Conservation (phyloP, 2,797 vertebrate species). For the Momotus momota region DNA sequence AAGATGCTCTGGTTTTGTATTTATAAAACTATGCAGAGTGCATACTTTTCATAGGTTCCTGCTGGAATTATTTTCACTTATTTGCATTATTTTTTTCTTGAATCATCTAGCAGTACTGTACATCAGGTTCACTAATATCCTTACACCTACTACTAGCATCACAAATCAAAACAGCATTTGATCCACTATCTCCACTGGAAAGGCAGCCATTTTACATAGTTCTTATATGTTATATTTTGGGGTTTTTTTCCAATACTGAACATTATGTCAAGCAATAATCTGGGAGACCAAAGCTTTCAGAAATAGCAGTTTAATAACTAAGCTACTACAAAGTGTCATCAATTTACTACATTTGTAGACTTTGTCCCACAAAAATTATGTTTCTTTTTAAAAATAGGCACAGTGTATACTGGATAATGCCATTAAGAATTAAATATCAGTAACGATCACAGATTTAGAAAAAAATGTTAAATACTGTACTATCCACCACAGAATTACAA, state of each 20-base stretch:
- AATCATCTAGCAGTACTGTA: not conserved
- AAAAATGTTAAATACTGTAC: not conserved
- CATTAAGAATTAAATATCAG: not conserved
- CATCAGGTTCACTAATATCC: not conserved
- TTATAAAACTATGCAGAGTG: not conserved
- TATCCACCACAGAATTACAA: not conserved
- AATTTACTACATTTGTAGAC: not conserved
- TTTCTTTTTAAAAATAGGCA: not conserved
- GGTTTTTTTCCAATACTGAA: accelerated
- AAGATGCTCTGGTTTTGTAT: not conserved
- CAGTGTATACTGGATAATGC: not conserved
- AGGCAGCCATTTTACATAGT: not conserved
- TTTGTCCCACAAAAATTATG: not conserved
- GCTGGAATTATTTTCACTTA: not conserved
- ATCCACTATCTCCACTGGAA: not conserved
- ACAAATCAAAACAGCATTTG: not conserved
- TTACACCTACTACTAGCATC: not conserved
- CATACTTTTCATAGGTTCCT: not conserved
- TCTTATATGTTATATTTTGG: not conserved
- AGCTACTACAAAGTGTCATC: not conserved
- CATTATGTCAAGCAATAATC: not conserved
- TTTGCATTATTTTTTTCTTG: not conserved
- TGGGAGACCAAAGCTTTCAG: not conserved
- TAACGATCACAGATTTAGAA: not conserved
- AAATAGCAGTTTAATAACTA: not conserved